phyloP scores from a whole-genome alignment of 2,888 invertebrate species.

The Acanthosepion esculentum region DNA sequence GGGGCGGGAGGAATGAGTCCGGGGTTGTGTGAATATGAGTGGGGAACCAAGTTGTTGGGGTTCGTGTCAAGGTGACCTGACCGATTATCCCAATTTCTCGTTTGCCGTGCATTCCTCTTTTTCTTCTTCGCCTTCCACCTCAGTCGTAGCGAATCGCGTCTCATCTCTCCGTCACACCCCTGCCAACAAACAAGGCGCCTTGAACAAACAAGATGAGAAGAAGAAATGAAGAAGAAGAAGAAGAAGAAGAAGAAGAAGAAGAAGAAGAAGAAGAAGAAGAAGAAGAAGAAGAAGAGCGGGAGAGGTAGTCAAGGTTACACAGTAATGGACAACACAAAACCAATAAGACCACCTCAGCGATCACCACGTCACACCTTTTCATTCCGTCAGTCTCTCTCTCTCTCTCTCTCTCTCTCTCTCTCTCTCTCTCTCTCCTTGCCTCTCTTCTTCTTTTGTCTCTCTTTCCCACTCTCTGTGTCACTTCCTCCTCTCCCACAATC shows the following conservation, averaged over 20 bases:
- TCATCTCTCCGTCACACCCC: background rate
- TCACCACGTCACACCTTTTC: background rate
- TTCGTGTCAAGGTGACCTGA: conserved; percentile 33
- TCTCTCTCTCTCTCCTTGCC: background rate
- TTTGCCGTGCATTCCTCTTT: background rate
- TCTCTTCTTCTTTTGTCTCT: too few species aligned
- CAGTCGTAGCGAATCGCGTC: background rate
- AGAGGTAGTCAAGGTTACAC: background rate
- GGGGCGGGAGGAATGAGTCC: background rate
- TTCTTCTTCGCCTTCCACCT: background rate
- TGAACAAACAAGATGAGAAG: background rate
- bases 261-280: background rate
- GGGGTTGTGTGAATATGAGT: background rate
- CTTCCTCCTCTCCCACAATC: background rate
- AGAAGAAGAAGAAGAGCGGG: background rate
- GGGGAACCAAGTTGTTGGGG: conserved; percentile 12
- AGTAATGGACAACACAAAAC: background rate
- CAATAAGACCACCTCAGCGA: background rate
- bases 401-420: background rate
- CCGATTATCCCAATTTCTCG: conserved; percentile 4
- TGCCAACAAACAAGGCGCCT: background rate
- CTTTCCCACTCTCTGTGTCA: too few species aligned
- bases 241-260: background rate
- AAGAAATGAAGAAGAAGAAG: background rate
- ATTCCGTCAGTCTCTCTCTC: background rate